These are phyloP conservation scores for Alcedo quadribrachys DNA, from an alignment of 2,797 vertebrate genomes.

Conservation along the genomic window DNA sequence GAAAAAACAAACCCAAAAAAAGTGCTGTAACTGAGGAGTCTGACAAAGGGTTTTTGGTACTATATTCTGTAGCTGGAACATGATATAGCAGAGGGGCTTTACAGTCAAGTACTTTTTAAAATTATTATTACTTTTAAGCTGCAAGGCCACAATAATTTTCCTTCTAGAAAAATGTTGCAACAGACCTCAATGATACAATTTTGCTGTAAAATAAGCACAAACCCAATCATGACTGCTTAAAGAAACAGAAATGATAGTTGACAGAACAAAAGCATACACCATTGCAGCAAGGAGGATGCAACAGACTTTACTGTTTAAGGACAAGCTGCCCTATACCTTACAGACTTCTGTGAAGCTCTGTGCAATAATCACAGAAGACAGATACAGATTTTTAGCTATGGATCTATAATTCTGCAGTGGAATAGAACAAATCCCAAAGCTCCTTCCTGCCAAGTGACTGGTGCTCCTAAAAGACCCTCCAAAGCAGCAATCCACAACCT, in stretches of 20 bases:
- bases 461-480: not conserved
- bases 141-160: not conserved
- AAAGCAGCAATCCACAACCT: not conserved
- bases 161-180: not conserved
- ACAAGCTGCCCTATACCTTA: not conserved
- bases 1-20: slow-evolving; percentile 22
- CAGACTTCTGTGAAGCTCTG: not conserved
- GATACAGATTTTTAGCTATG: not conserved
- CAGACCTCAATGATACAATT: not conserved
- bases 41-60: not conserved
- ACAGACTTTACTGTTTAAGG: not conserved
- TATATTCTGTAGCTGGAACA: not conserved
- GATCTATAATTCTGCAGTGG: slow-evolving; percentile 18
- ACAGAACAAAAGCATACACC: not conserved
- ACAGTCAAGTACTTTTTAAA: not conserved
- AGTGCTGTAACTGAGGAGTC: not conserved
- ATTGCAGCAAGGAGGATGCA: not conserved
- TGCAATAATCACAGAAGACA: not conserved
- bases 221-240: not conserved
- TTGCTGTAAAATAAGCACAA: not conserved
- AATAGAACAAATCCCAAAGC: slow-evolving; percentile 3
- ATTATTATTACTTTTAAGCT: not conserved
- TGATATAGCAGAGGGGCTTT: rapidly evolving
- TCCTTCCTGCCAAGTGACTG: not conserved
- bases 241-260: not conserved